A percentile compares a stretch with the other conserved stretches of the same genome.
Conservation (phyloP, 37 sponge, comb jelly and placozoan species). For the Ephydatia muelleri region DNA sequence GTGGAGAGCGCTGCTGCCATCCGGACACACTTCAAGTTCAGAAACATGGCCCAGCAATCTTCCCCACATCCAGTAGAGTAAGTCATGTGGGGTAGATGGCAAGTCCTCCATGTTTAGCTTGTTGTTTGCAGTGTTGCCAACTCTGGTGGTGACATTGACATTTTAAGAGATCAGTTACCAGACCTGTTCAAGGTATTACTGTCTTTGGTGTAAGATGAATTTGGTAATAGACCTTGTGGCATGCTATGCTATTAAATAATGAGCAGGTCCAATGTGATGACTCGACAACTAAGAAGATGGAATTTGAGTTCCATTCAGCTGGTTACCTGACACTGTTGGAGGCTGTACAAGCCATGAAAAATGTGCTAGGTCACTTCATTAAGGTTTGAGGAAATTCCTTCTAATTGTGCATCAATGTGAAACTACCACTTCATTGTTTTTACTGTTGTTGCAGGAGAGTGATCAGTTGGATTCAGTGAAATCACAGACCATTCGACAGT, state of each 20-base stretch:
- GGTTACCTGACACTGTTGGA: too few species aligned
- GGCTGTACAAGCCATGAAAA: too few species aligned
- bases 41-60: background rate
- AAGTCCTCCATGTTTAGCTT: background rate
- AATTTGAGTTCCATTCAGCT: too few species aligned
- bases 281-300: too few species aligned
- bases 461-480: too few species aligned
- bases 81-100: background rate
- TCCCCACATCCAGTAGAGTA: background rate
- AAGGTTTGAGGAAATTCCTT: background rate
- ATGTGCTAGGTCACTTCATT: constrained; percentile 62
- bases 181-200: constrained; percentile 20
- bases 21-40: constrained; percentile 68
- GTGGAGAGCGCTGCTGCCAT: constrained; percentile 17
- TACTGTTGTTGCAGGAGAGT: too few species aligned
- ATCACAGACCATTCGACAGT: too few species aligned
- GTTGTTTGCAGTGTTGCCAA: constrained; percentile 18
- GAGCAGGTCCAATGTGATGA: constrained; percentile 36
- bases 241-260: background rate
- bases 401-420: too few species aligned
- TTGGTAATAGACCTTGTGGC: background rate
- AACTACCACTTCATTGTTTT: too few species aligned
- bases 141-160: constrained; percentile 22
- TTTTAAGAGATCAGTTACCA: constrained; percentile 20
- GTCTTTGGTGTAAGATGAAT: background rate